A percentile compares a stretch with the other conserved stretches of the same genome.
Conservation (phyloP, 1,140 invertebrate genomes). For the Pomacea maculata region DNA sequence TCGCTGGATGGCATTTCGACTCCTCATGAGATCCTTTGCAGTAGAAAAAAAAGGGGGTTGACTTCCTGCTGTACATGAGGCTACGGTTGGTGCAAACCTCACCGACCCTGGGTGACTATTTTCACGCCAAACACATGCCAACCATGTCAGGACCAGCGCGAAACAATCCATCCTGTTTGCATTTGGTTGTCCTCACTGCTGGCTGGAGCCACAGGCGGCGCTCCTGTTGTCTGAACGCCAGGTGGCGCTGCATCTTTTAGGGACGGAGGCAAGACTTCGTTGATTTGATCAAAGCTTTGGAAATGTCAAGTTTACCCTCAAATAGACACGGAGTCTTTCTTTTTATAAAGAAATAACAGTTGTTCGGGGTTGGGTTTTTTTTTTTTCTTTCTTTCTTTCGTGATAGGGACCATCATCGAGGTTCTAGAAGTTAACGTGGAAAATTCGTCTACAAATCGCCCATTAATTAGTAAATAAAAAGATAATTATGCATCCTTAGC, state of each 20-base stretch:
- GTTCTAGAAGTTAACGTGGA: no score
- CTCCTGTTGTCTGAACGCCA: not conserved
- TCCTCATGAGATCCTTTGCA: not conserved
- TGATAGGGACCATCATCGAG: no score
- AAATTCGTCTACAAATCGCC: no score
- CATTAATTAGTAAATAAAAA: no score
- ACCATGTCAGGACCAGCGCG: not conserved
- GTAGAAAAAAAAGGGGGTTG: not conserved
- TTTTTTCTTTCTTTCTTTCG: no score
- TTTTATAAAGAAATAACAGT: not conserved
- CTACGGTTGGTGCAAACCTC: not conserved
- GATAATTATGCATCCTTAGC: no score
- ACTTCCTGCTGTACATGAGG: not conserved
- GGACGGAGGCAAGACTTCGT: not conserved
- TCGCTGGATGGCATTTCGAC: not conserved
- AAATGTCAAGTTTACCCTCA: not conserved
- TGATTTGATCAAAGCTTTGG: not conserved
- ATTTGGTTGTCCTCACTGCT: not conserved
- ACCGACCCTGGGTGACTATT: slow-evolving; percentile 8
- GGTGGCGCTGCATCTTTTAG: slow-evolving; percentile 1
- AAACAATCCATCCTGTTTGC: slow-evolving; percentile 4
- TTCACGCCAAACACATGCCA: slow-evolving; percentile 12
- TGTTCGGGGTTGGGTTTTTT: no score
- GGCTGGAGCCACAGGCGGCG: not conserved
- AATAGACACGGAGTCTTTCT: not conserved